Conservation (phyloP, 2,888 invertebrate species). For the Blastobasis adustella region DNA sequence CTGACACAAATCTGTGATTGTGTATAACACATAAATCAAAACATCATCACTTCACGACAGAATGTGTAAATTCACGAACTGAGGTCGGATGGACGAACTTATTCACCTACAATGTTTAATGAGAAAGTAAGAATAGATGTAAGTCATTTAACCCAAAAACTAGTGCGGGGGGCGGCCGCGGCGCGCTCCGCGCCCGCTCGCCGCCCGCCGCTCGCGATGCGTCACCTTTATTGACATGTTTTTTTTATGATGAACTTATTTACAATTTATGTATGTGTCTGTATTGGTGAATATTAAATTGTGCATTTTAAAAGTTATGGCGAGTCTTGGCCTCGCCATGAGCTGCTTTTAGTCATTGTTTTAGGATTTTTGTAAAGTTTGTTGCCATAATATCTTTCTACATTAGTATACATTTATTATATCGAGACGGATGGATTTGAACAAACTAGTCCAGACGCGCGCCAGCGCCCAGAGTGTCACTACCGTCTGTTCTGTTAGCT, state of each 20-base stretch:
- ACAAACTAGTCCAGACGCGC: slow-evolving; percentile 61
- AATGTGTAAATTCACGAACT: slow-evolving; percentile 72
- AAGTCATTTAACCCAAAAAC: slow-evolving; percentile 74
- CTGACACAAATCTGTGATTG: slow-evolving; percentile 70
- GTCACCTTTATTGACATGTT: slow-evolving; percentile 69
- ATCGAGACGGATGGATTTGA: slow-evolving; percentile 70
- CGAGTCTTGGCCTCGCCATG: slow-evolving; percentile 59
- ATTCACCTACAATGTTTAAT: slow-evolving; percentile 71
- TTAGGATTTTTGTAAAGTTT: slow-evolving; percentile 74
- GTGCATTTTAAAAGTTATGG: slow-evolving; percentile 71
- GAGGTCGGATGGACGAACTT: slow-evolving; percentile 69
- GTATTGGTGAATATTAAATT: slow-evolving; percentile 73
- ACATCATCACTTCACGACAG: slow-evolving; percentile 66
- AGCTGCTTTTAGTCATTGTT: slow-evolving; percentile 75
- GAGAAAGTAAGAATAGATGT: slow-evolving; percentile 70
- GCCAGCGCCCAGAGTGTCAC: no score
- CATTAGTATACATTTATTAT: slow-evolving; percentile 69
- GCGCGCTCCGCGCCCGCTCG: slow-evolving; percentile 16
- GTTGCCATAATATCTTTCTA: slow-evolving; percentile 75
- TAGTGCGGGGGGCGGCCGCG: slow-evolving; percentile 31
- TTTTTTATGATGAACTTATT: slow-evolving; percentile 72
- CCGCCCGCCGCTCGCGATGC: slow-evolving; percentile 42
- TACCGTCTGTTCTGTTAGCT: slow-evolving; percentile 61
- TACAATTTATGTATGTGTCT: slow-evolving; percentile 74
- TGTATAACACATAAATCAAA: slow-evolving; percentile 66